Base-by-base conservation (phyloP, 2,113 vertebrate genomes). In the Herpetotheres cachinnans region DNA sequence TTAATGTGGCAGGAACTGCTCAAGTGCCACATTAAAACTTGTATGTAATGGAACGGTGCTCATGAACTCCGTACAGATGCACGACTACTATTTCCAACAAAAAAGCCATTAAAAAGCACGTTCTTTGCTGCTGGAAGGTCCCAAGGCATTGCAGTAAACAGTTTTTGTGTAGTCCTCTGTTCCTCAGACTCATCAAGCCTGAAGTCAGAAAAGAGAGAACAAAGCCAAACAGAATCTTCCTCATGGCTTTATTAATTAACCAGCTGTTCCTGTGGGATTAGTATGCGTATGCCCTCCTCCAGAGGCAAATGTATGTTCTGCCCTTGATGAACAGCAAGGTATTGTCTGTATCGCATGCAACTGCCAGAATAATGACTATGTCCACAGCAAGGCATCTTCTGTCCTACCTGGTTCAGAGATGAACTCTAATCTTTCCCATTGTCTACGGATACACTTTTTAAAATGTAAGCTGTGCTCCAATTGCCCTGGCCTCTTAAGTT, bases 211-310 rank as follows among this genome's bases (percentile, higher is more conserved):
- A 73, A 74, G 25, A 47, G 16, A 94, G 54, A 87, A 77, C 66
- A 89, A 79, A 81, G 63, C 55, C 74, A 93, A 67, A 42, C 40
- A 74, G 62, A 78, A 22, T 80, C 77, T 81, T 91, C 79, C 52
- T 91, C 17, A 2, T 72, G 76, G 87, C 70, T 91, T 91, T 79
- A 87, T 93, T 93, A 93, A 96, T 91, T 84, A 89, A 59, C 15
- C 69, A 91, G 86, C 69, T 71, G 38, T 4, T 95, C 67, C 78
- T 63, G 56, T 11, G 84, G 92, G 86, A 96, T 74, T 25, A 52
- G 26, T n/a, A 58, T 1, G 13, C 5, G 2, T 46, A 25, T 8
- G 0, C 38, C 55, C 71, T 92, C 32, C 92, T 94, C 71, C 85
- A 88, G 93, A 84, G 49, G 58, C 56, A 94, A 82, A 72, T 3